Conservation (phyloP, 2,888 invertebrate species). For the Nebria salina region DNA sequence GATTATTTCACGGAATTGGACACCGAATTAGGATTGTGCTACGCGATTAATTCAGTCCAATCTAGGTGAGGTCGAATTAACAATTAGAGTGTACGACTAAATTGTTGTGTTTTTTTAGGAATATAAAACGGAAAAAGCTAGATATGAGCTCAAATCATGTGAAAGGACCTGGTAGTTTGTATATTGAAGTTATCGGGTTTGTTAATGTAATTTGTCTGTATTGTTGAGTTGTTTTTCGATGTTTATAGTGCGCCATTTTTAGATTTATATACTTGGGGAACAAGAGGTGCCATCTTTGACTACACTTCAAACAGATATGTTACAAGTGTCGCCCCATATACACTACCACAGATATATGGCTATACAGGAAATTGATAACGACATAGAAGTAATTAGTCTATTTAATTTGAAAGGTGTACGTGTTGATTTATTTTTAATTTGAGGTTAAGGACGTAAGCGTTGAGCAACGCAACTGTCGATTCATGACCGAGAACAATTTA, state of each 20-base stretch:
- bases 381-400: slow-evolving; percentile 63
- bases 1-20: slow-evolving; percentile 71
- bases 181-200: slow-evolving; percentile 64
- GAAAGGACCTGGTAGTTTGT: slow-evolving; percentile 71
- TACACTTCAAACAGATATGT: slow-evolving; percentile 70
- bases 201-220: slow-evolving; percentile 63
- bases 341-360: slow-evolving; percentile 61
- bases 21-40: slow-evolving; percentile 75
- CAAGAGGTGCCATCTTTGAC: slow-evolving; percentile 78
- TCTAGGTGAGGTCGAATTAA: slow-evolving; percentile 60
- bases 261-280: slow-evolving; percentile 72
- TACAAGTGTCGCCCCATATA: slow-evolving; percentile 69
- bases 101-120: slow-evolving; percentile 55
- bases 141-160: slow-evolving; percentile 72
- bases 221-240: background rate
- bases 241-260: slow-evolving; percentile 45
- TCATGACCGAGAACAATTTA: slow-evolving; percentile 72
- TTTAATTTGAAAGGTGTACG: too few relatives aligned
- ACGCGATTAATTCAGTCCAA: slow-evolving; percentile 73
- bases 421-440: slow-evolving; percentile 6
- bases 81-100: background rate
- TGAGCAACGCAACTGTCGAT: slow-evolving; percentile 75
- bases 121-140: slow-evolving; percentile 61
- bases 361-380: slow-evolving; percentile 73
- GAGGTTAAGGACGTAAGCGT: slow-evolving; percentile 68